A percentile compares a stretch with the other conserved stretches of the same genome.
These are phyloP conservation scores for Hydriomena furcata DNA, from an alignment of 2,888 invertebrate species.

Conservation along the genomic window DNA sequence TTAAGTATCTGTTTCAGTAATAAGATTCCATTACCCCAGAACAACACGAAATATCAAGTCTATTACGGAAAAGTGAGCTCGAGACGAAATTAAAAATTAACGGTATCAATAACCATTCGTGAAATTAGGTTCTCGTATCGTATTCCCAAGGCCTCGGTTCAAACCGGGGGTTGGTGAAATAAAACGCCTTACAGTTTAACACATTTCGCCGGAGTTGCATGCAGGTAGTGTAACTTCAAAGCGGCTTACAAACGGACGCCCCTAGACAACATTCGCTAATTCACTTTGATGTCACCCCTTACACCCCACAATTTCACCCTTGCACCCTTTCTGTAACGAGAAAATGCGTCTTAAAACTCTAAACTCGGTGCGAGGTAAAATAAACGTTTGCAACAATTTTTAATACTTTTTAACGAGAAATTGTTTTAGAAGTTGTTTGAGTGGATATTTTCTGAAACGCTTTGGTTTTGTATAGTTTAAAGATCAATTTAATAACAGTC, in stretches of 20 bases:
- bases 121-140: conserved; percentile 18
- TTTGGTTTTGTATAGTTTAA: conserved; percentile 38
- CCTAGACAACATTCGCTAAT: conserved; percentile 82
- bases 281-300: conserved; percentile 80
- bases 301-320: conserved; percentile 43
- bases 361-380: conserved; percentile 66
- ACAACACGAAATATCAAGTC: too few species aligned
- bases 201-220: conserved; percentile 64
- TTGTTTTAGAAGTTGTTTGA: conserved; percentile 60
- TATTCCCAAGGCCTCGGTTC: conserved; percentile 10
- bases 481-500: conserved; percentile 37
- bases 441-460: conserved; percentile 44
- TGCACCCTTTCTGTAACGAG: conserved; percentile 62
- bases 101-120: conserved; percentile 21
- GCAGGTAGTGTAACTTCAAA: conserved; percentile 78
- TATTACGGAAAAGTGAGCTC: background rate
- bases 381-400: conserved; percentile 69
- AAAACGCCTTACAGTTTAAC: conserved; percentile 63
- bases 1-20: background rate
- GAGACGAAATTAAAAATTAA: conserved; percentile 13
- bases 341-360: conserved; percentile 78
- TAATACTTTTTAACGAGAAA: conserved; percentile 64
- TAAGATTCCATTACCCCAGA: background rate
- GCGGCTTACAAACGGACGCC: conserved; percentile 80
- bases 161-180: conserved; percentile 56